These are phyloP conservation scores for Gallinago solitaria DNA, from an alignment of 2,797 vertebrate genomes.

Conservation along the genomic window DNA sequence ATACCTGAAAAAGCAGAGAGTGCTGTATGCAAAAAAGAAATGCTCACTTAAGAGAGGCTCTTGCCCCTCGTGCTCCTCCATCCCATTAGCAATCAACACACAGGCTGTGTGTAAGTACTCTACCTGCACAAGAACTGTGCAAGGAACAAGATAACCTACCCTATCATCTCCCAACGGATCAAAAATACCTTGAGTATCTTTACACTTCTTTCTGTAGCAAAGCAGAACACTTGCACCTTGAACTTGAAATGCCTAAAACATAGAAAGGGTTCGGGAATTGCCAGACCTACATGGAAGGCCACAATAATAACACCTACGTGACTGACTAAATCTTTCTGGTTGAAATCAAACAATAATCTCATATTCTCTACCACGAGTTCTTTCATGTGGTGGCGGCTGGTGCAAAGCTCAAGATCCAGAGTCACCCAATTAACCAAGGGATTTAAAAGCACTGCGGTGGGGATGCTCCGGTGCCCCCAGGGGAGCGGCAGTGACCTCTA, in stretches of 20 bases:
- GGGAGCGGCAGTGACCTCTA: not conserved
- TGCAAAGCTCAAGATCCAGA: not conserved
- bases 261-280: accelerated
- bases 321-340: not conserved
- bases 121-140: not conserved
- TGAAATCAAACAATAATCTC: not conserved
- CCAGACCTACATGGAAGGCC: not conserved
- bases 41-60: not conserved
- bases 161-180: not conserved
- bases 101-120: accelerated
- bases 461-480: not conserved
- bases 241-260: not conserved
- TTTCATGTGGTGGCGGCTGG: accelerated
- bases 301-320: not conserved
- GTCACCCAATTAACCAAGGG: not conserved
- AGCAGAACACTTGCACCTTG: not conserved
- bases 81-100: not conserved
- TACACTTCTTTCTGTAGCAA: not conserved
- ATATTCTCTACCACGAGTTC: accelerated
- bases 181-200: not conserved
- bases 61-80: not conserved
- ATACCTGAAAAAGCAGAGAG: not conserved
- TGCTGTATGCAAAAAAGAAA: not conserved
- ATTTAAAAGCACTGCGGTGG: not conserved
- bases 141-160: not conserved